Conservation (phyloP, 2,113 vertebrate species). For the Lutjanus erythropterus region DNA sequence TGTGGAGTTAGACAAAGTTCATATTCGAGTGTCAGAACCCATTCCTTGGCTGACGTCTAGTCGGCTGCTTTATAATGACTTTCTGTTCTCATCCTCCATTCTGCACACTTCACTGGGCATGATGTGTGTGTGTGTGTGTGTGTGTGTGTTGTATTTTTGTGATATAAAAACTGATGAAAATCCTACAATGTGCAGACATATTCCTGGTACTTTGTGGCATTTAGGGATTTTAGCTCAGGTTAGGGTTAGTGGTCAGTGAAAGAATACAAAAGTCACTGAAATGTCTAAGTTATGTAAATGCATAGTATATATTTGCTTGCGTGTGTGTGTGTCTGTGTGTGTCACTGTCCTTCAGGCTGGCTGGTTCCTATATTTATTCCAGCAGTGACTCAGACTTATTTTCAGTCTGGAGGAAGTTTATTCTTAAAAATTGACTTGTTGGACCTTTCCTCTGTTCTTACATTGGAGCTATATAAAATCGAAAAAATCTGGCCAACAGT, state of each 20-base stretch:
- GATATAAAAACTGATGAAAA: slow-evolving; percentile 52
- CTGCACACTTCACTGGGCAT: slow-evolving; percentile 59
- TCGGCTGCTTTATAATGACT: slow-evolving; percentile 64
- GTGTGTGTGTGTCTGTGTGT: not conserved
- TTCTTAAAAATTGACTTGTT: slow-evolving; percentile 13
- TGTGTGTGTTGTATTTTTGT: slow-evolving; percentile 31
- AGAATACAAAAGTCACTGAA: not conserved
- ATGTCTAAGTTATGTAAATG: not conserved
- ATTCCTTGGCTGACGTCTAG: slow-evolving; percentile 33
- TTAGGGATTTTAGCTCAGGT: slow-evolving; percentile 37
- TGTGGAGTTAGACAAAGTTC: slow-evolving; percentile 64
- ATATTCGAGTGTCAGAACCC: slow-evolving; percentile 62
- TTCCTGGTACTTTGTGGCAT: slow-evolving; percentile 48
- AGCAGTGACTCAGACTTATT: slow-evolving; percentile 23
- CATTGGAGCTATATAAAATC: not conserved
- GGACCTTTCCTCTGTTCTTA: slow-evolving; percentile 1
- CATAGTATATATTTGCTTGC: not conserved
- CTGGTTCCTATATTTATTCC: slow-evolving; percentile 13
- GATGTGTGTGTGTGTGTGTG: slow-evolving; percentile 38
- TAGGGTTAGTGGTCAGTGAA: slow-evolving; percentile 17
- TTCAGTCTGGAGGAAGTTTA: slow-evolving; percentile 9
- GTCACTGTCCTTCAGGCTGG: slow-evolving; percentile 4
- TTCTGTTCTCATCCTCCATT: slow-evolving; percentile 66
- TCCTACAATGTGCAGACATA: slow-evolving; percentile 40
- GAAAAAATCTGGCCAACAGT: not conserved